Base-by-base conservation (phyloP, 2,888 invertebrate genomes). In the Cyaniris semiargus region DNA sequence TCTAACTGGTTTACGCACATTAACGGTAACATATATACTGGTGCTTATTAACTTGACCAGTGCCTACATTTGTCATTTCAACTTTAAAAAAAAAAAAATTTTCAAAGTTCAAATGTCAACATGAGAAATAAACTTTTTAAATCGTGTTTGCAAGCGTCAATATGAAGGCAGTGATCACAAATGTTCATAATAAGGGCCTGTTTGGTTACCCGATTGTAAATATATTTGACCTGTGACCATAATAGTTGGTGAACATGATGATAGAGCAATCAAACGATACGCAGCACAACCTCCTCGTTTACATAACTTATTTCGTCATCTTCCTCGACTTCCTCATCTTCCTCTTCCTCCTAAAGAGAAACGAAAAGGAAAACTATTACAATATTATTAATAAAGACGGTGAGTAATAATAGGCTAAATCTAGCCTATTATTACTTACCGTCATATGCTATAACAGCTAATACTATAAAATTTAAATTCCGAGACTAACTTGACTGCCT, bases 211-310 rank as follows among this genome's bases (percentile, higher is more conserved):
- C 27, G 6, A 66, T 31, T 15, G 66, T 66, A 31, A 66, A 66
- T 27, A 66, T 5, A 31, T 66, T 27, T 66, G 66, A 66, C 27
- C 66, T 13, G 18, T 38, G 38, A 13, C n/a, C 38, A 44, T 44
- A 21, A 23, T n/a, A 8, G 15, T 44, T 72, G 21, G 38, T 72
- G 21, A 72, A 38, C 7, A n/a, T 44, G 44, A n/a, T 44, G 44
- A 44, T 21, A 1, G 23, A 13, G 6, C 15, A 21, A 21, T 74
- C 86, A 87, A 75, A 85, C 86, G 78, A 88, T 75, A 76, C 81
- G 85, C 75, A 88, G 77, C 3, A 87, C 86, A 56, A 88, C 83
- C 78, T 86, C 86, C 0, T 86, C 83, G 27, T 83, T 83, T 23
- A 3, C 48, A 18, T 81, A 87, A n/a, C 75, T 80, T 3, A 82